Base-by-base conservation (phyloP, 2,797 vertebrate genomes). In the Garrulus glandarius region DNA sequence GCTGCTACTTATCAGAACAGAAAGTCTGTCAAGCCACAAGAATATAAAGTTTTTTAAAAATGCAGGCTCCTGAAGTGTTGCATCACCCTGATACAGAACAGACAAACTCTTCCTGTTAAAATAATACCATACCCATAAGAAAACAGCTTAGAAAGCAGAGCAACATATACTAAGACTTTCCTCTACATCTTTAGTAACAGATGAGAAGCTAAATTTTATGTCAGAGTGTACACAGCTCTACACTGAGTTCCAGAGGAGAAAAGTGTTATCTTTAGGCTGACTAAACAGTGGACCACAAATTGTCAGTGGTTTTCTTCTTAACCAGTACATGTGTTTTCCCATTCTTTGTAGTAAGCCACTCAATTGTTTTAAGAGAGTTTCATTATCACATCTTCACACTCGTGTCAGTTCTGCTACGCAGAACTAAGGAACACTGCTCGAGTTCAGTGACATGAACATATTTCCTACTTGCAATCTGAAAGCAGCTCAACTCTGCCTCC, bases 401-500 rank as follows among this genome's bases (percentile, higher is more conserved):
- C 49, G 17, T 69, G 44, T 47, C 55, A n/a, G n/a, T n/a, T n/a
- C n/a, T n/a, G n/a, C 46, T 32, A 79, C 7, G 34, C 50, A 88
- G 67, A 94, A 92, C n/a, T 79, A 55, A 78, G 37, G 57, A 87
- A 47, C 21, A 44, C 7, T 59, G 32, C 29, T 91, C 8, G 22
- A 76, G 8, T 64, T 92, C 52, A 75, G 29, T 15, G 34, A 87
- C 0, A 1, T 29, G 30, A 71, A 87, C 29, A 2, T 21, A 37
- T 34, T 94, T 89, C 37, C 69, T 59, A 56, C 53, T 78, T 69
- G 34, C 30, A 75, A 4, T 23, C 56, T 74, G 47, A 96, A 95
- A 79, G 87, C 76, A 96, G 93, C 93, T 93, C 95, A 96, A 93
- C 80, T 95, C 87, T 95, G 96, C 91, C 94, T 95, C 96, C 94